Base-by-base conservation (phyloP, 2,888 invertebrate species). In the Asteroscopus sphinx region DNA sequence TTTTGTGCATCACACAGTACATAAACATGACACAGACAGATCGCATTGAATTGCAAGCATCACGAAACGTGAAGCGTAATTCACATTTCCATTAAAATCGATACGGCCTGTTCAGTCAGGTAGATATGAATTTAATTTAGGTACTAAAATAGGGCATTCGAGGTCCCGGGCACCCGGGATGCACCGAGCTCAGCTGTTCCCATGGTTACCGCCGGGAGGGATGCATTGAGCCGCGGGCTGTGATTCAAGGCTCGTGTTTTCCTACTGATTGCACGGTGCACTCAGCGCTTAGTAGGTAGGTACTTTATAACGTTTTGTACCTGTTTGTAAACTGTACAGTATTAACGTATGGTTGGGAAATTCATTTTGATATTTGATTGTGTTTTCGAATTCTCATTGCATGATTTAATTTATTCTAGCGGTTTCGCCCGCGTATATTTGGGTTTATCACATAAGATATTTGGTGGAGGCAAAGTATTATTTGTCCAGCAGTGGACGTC, bases 181-280 rank as follows among this genome's bases (percentile, higher is more conserved):
- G 45, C 69, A 26, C 32, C 11, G 51, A 45, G 49, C 69, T 66
- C 41, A 32, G 44, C 37, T 44, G 55, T 55, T 62, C 41, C 46
- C 16, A 66, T 66, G 26, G 64, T 3, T 25, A 66, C 69, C 15
- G 12, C 4, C 35, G 68, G 46, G 8, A 2, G 8, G 64, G 46
- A 54, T 69, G 69, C 69, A 66, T 16, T n/a, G 8, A 16, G 5
- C 11, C 15, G 16, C 25, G 30, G 26, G 16, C 28, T n/a, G 17
- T 26, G 5, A 45, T 25, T 15, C 0, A 39, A 52, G 36, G 36
- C 9, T 1, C 26, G 30, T 49, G 66, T 69, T 52, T 66, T 45
- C 58, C 66, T 15, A 39, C 52, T 57, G 17, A 16, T 45, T 45
- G 47, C 51, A 65, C 68, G 28, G 65, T 65, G 63, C 32, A 33